Percentiles rank a stretch among this genome's conserved stretches.
These are phyloP conservation scores for Brachirus orientalis DNA, from an alignment of 2,113 vertebrate genomes.

Conservation along the genomic window DNA sequence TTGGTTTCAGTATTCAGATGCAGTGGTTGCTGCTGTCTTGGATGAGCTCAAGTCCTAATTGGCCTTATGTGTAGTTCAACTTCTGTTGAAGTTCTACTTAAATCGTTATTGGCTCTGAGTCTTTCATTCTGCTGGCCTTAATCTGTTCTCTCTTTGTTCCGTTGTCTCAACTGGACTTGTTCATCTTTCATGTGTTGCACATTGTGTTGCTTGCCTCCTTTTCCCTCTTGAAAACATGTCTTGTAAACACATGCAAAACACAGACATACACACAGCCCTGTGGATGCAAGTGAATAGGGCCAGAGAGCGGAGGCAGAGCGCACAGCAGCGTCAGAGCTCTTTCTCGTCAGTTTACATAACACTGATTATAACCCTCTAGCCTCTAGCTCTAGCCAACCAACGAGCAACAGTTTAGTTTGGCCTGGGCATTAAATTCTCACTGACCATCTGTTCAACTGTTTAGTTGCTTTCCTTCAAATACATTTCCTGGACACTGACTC, in stretches of 20 bases:
- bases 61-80: background rate
- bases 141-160: background rate
- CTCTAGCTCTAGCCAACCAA: slow-evolving; percentile 71
- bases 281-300: slow-evolving; percentile 27
- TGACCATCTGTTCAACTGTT: slow-evolving; percentile 86
- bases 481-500: slow-evolving; percentile 39
- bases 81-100: too few relatives aligned
- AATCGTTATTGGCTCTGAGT: too few relatives aligned
- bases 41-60: background rate
- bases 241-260: slow-evolving; percentile 1
- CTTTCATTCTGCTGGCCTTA: background rate
- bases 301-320: slow-evolving; percentile 51
- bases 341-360: slow-evolving; percentile 78
- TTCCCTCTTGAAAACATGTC: background rate
- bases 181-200: background rate
- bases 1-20: too few relatives aligned
- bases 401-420: slow-evolving; percentile 69
- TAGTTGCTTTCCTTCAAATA: slow-evolving; percentile 66
- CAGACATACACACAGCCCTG: slow-evolving; percentile 18
- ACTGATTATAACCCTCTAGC: slow-evolving; percentile 77
- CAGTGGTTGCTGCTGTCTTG: background rate
- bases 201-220: background rate
- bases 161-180: slow-evolving; percentile 5
- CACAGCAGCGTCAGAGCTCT: slow-evolving; percentile 50
- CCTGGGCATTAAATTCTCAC: slow-evolving; percentile 65